A percentile compares a stretch with the other conserved stretches of the same genome.
phyloP scores from a whole-genome alignment of 1,140 invertebrate species.

The Heliconius hermathena region DNA sequence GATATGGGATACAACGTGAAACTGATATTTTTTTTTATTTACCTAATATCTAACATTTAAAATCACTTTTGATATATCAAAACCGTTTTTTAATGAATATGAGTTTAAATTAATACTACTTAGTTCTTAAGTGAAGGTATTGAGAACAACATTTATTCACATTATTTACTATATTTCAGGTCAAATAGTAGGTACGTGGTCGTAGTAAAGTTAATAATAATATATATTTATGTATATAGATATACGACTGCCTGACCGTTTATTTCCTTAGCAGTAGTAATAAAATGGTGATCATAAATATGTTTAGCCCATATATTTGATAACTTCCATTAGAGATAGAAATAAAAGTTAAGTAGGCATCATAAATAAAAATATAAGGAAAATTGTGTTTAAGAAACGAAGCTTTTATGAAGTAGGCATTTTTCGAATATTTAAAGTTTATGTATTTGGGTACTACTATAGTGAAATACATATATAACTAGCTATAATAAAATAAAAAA shows the following conservation, averaged over 20 bases:
- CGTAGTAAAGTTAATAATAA: slow-evolving; percentile 22
- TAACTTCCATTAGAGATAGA: slow-evolving; percentile 40
- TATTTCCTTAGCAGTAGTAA: slow-evolving; percentile 43
- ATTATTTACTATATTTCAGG: not conserved
- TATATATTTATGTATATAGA: slow-evolving; percentile 16
- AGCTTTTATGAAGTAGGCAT: not conserved
- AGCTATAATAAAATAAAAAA: too few relatives aligned
- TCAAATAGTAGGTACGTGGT: not conserved
- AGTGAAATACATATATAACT: too few relatives aligned
- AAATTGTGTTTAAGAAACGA: not conserved
- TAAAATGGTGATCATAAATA: slow-evolving; percentile 48
- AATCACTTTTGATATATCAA: too few relatives aligned
- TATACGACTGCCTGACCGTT: slow-evolving; percentile 37
- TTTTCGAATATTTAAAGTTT: not conserved
- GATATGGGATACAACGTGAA: too few relatives aligned
- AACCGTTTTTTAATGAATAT: too few relatives aligned
- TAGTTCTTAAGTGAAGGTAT: not conserved
- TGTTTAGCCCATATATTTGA: slow-evolving; percentile 43
- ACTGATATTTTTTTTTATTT: too few relatives aligned
- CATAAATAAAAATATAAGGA: slow-evolving; percentile 22
- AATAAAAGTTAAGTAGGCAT: slow-evolving; percentile 36
- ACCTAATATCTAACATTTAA: too few relatives aligned
- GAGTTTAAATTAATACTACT: too few relatives aligned
- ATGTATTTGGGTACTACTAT: too few relatives aligned
- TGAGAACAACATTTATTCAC: not conserved